Percentiles rank a stretch among this genome's conserved stretches.
These are phyloP conservation scores for Glossophaga mutica DNA, from an alignment of 2,797 vertebrate genomes.

Conservation along the genomic window DNA sequence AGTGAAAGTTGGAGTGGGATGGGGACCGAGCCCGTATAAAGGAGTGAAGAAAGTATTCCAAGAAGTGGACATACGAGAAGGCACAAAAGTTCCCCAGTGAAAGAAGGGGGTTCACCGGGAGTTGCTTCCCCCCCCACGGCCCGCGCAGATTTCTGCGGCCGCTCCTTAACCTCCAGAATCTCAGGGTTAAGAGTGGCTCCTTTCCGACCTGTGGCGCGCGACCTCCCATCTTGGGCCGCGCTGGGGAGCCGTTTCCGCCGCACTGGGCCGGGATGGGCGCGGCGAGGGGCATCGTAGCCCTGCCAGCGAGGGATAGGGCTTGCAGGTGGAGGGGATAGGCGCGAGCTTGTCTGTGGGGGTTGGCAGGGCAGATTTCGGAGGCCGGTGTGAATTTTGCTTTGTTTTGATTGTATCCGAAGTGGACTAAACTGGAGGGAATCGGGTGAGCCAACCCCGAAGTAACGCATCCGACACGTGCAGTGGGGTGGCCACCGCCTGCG, in stretches of 20 bases:
- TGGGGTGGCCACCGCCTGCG: conserved; percentile 29
- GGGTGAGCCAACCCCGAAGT: background rate
- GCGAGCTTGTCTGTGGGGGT: background rate
- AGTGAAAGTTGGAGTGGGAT: background rate
- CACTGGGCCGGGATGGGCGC: background rate
- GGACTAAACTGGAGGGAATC: background rate
- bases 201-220: background rate
- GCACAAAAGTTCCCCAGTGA: conserved; percentile 8
- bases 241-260: background rate
- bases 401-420: conserved; percentile 7
- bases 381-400: background rate
- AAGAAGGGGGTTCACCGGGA: background rate
- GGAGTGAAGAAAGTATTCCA: background rate
- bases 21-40: background rate
- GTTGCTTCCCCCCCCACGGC: background rate
- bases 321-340: background rate
- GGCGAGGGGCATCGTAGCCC: background rate
- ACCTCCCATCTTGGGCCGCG: background rate
- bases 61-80: background rate
- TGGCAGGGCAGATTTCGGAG: background rate
- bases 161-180: background rate
- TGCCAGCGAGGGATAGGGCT: background rate
- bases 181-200: background rate
- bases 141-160: background rate
- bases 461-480: conserved; percentile 32